Evolutionary conservation across 2,113 vertebrate species (phyloP).

Genomic region (Columbina picui): DNA sequence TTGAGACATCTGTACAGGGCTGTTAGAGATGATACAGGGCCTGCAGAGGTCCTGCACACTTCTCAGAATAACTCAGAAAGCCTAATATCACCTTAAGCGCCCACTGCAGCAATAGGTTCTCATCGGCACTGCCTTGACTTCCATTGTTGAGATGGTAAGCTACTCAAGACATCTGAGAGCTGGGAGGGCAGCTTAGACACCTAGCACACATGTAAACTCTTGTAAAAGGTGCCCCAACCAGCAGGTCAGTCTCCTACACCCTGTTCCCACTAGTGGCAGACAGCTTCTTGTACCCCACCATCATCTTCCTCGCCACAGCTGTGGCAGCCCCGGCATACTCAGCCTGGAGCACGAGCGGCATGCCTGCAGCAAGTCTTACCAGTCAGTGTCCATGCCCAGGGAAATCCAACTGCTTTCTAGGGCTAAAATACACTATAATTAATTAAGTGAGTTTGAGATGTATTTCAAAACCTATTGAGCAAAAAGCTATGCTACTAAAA

Average conservation of each 20-base stretch:
- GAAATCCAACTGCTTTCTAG: background rate
- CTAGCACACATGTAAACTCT: accelerated
- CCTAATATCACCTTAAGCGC: background rate
- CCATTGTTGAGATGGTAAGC: background rate
- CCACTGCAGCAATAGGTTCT: accelerated
- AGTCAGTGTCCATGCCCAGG: background rate
- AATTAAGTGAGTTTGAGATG: conserved; percentile 33
- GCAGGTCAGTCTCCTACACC: background rate
- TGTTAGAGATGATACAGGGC: background rate
- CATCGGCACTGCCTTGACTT: background rate
- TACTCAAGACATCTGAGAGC: background rate
- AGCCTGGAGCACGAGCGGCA: background rate
- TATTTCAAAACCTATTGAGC: conserved; percentile 52
- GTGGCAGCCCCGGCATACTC: background rate
- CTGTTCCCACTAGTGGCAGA: background rate
- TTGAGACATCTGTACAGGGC: background rate
- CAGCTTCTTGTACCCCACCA: background rate
- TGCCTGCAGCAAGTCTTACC: background rate
- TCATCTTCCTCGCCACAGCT: accelerated
- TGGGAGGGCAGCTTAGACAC: background rate
- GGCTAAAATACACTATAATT: conserved; percentile 16
- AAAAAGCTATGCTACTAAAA: conserved; percentile 38
- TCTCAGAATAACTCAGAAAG: background rate
- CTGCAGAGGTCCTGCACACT: background rate
- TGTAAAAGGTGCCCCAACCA: background rate